Evolutionary conservation across 2,888 invertebrate genomes (phyloP).

Genomic region (Xanthorhoe designata): DNA sequence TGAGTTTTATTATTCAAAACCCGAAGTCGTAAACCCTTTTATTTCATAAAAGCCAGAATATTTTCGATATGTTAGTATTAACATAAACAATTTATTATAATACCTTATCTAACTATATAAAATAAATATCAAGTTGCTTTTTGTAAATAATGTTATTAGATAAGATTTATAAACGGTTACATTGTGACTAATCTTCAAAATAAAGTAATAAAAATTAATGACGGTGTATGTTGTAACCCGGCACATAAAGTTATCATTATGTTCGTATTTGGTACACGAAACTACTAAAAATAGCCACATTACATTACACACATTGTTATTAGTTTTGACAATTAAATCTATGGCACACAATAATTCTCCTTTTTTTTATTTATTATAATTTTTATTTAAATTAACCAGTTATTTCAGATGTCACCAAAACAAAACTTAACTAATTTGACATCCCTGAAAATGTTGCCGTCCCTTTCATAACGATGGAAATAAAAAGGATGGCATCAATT

Average conservation of each 20-base stretch:
- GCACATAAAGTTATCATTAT: background rate
- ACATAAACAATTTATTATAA: slow-evolving; percentile 1
- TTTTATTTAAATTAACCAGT: too few relatives aligned
- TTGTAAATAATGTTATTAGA: slow-evolving; percentile 32
- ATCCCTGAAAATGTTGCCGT: too few relatives aligned
- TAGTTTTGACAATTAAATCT: slow-evolving; percentile 6
- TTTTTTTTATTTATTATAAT: too few relatives aligned
- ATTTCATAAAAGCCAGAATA: background rate
- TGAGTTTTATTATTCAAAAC: slow-evolving; percentile 9
- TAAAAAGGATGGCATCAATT: too few relatives aligned
- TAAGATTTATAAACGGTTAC: slow-evolving; percentile 24
- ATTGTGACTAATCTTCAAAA: slow-evolving; percentile 20
- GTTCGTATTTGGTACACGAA: slow-evolving; percentile 8
- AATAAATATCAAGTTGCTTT: background rate
- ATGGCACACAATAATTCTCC: background rate
- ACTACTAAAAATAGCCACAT: background rate
- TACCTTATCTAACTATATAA: background rate
- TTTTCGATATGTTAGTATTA: background rate
- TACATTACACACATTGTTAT: background rate
- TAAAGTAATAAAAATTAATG: slow-evolving; percentile 29
- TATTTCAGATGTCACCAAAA: too few relatives aligned
- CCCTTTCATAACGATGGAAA: too few relatives aligned
- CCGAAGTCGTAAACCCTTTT: slow-evolving; percentile 1
- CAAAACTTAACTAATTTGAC: too few relatives aligned
- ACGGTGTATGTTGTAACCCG: slow-evolving; percentile 7